Evolutionary conservation across 1,140 invertebrate species (phyloP).

Genomic region (Chionoecetes opilio): DNA sequence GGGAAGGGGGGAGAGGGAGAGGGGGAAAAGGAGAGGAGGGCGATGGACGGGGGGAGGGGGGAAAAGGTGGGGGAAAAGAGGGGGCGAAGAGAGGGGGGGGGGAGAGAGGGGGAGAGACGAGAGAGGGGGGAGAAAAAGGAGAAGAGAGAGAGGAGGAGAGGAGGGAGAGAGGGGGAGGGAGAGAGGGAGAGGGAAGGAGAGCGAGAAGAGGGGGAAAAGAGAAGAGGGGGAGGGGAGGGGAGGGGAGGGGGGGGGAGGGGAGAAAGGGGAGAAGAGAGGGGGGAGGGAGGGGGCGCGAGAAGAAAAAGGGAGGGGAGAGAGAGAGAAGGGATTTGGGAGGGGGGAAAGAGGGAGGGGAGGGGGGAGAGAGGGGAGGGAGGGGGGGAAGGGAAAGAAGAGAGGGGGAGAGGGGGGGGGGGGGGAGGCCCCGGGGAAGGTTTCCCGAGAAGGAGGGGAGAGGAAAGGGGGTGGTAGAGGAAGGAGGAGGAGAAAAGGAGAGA

Average conservation of each 20-base stretch:
- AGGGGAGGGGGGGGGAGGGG: neutral
- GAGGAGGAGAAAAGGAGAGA: neutral
- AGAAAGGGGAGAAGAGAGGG: no score
- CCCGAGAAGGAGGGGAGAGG: neutral
- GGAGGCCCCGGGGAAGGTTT: no score
- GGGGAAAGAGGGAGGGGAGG: no score
- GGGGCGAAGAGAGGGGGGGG: neutral
- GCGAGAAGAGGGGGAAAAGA: slow-evolving; percentile 5
- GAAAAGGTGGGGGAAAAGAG: no score
- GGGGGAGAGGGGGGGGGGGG: neutral
- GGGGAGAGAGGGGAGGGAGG: neutral
- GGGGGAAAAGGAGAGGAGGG: no score
- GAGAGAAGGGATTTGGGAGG: no score
- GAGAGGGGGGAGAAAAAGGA: neutral
- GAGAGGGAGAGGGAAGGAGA: slow-evolving; percentile 24
- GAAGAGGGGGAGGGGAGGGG: no score
- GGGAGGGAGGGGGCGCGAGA: no score
- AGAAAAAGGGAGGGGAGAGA: no score
- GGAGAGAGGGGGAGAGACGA: slow-evolving; percentile 10
- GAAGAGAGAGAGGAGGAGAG: neutral
- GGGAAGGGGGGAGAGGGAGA: no score
- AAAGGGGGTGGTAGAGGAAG: no score
- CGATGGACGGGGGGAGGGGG: no score
- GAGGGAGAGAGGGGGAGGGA: slow-evolving; percentile 7
- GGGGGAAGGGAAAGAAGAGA: neutral